Evolutionary conservation across 2,888 invertebrate genomes (phyloP).

Genomic region (Anarsia innoxiella): DNA sequence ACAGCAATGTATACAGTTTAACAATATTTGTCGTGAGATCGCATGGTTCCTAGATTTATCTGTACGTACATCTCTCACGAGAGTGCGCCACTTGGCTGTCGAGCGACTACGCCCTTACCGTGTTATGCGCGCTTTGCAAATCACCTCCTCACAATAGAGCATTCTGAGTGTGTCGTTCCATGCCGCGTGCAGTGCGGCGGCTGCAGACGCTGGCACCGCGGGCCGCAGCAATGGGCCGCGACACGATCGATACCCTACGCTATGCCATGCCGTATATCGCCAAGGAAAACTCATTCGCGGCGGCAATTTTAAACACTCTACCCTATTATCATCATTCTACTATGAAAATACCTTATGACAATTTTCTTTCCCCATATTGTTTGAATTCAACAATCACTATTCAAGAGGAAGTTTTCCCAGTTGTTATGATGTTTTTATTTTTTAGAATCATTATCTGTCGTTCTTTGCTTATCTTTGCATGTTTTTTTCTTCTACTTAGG

Average conservation of each 20-base stretch:
- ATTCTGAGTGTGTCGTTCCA: conserved; percentile 44
- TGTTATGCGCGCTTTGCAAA: conserved; percentile 53
- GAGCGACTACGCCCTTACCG: conserved; percentile 61
- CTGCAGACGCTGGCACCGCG: conserved; percentile 15
- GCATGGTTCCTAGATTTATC: conserved; percentile 51
- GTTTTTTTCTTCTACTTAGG: too few relatives aligned
- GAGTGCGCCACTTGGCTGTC: conserved; percentile 70
- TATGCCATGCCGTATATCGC: too few relatives aligned
- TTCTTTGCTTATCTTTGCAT: too few relatives aligned
- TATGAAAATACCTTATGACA: conserved; percentile 20
- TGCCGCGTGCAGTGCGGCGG: conserved; percentile 38
- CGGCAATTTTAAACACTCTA: conserved; percentile 51
- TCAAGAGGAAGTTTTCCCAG: too few relatives aligned
- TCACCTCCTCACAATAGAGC: conserved; percentile 43
- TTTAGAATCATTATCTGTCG: too few relatives aligned
- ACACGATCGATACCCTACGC: conserved; percentile 52
- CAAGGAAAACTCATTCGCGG: conserved; percentile 52
- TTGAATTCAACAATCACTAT: too few relatives aligned
- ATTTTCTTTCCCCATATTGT: too few relatives aligned
- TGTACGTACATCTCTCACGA: conserved; percentile 69
- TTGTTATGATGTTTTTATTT: too few relatives aligned
- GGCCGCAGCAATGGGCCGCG: conserved; percentile 50
- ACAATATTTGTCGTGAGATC: conserved; percentile 15
- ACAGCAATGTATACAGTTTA: conserved; percentile 35
- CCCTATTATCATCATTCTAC: conserved; percentile 28